Evolutionary conservation across 2,888 invertebrate species (phyloP).

Genomic region (Lepidocyrtinus sp.): DNA sequence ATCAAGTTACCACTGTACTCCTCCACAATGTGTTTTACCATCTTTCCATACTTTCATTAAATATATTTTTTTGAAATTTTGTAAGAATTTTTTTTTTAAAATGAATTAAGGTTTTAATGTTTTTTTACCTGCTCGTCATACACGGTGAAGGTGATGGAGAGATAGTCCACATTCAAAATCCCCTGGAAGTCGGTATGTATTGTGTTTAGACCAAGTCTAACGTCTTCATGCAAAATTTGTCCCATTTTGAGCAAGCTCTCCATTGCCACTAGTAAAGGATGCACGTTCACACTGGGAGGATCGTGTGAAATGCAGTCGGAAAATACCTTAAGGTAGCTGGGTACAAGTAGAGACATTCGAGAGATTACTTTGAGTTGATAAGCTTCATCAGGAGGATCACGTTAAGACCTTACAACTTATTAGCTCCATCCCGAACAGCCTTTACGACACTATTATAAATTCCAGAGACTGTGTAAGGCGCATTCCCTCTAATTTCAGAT

Average conservation of each 20-base stretch:
- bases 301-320: slow-evolving; percentile 39
- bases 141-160: slow-evolving; percentile 47
- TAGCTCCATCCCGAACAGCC: slow-evolving; percentile 45
- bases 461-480: slow-evolving; percentile 17
- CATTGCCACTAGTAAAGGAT: slow-evolving; percentile 34
- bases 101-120: not conserved
- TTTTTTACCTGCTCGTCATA: slow-evolving; percentile 55
- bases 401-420: slow-evolving; percentile 43
- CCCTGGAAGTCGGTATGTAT: slow-evolving; percentile 51
- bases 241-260: slow-evolving; percentile 50
- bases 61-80: too few relatives aligned
- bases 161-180: slow-evolving; percentile 52
- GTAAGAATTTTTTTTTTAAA: not conserved
- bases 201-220: slow-evolving; percentile 38
- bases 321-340: slow-evolving; percentile 47
- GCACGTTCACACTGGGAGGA: not conserved
- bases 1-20: slow-evolving; percentile 43
- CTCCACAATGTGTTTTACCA: slow-evolving; percentile 50
- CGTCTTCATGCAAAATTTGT: slow-evolving; percentile 54
- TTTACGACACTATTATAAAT: slow-evolving; percentile 28
- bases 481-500: not conserved
- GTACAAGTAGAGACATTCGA: not conserved
- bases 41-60: slow-evolving; percentile 54
- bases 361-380: not conserved
- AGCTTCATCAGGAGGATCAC: too few relatives aligned